These are phyloP conservation scores for Acrocyrtus sp. DNA, from an alignment of 2,888 invertebrate genomes.

Conservation along the genomic window DNA sequence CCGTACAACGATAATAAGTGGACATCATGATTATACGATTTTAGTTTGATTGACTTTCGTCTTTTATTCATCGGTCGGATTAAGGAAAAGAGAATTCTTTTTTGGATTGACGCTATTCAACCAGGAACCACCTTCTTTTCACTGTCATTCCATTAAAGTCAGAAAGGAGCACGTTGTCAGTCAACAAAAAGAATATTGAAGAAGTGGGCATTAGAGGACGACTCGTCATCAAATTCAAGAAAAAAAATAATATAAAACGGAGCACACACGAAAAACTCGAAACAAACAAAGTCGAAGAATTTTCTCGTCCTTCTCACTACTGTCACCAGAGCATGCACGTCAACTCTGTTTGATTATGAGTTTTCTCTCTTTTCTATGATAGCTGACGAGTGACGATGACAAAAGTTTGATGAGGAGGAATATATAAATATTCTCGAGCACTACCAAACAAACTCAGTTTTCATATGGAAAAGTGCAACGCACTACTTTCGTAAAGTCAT, in stretches of 20 bases:
- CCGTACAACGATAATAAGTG: constrained; percentile 12
- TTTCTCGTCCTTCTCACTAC: constrained; percentile 55
- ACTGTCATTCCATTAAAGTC: constrained; percentile 53
- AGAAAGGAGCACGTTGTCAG: neutral
- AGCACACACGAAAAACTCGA: neutral
- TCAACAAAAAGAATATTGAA: neutral
- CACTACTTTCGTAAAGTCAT: neutral
- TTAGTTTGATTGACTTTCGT: neutral
- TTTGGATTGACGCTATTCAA: neutral
- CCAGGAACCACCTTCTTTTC: constrained; percentile 43
- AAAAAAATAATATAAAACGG: too few species aligned
- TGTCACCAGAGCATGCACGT: constrained; percentile 47
- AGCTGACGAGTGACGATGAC: constrained; percentile 46
- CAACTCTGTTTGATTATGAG: neutral
- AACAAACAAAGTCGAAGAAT: neutral
- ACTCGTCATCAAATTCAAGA: neutral
- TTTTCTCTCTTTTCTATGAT: too few species aligned
- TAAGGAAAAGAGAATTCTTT: neutral
- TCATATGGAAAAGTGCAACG: neutral
- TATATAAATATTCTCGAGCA: neutral
- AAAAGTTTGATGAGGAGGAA: constrained; percentile 42
- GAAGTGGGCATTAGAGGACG: neutral
- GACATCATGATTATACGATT: constrained; percentile 43
- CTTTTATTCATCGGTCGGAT: neutral
- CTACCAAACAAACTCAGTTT: too few species aligned